Conservation (phyloP, 1,140 invertebrate species). For the Drosophila pseudoananassae region DNA sequence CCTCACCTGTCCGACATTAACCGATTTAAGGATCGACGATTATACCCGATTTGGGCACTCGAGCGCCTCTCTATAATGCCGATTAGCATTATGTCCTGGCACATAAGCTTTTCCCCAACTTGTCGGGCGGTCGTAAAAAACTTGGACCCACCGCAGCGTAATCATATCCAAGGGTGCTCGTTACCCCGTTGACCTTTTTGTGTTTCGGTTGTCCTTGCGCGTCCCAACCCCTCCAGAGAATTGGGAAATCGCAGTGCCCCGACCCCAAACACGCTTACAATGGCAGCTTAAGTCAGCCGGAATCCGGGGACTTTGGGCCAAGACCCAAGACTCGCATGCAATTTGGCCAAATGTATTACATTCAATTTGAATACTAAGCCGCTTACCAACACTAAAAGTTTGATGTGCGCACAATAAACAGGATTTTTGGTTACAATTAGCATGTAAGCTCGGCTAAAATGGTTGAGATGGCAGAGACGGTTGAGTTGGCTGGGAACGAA, state of each 20-base stretch:
- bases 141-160: conserved; percentile 20
- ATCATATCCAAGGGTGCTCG: conserved; percentile 40
- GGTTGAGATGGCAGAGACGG: conserved; percentile 9
- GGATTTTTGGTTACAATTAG: conserved; percentile 81
- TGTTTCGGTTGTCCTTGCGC: neutral
- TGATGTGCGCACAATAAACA: conserved; percentile 83
- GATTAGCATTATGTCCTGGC: conserved; percentile 50
- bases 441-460: conserved; percentile 65
- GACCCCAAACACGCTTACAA: conserved; percentile 12
- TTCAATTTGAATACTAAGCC: conserved; percentile 83
- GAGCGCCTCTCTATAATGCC: conserved; percentile 28
- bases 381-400: conserved; percentile 82
- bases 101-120: conserved; percentile 32
- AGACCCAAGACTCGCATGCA: conserved; percentile 72
- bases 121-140: conserved; percentile 33
- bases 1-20: conserved; percentile 10
- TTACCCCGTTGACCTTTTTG: conserved; percentile 54
- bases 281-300: conserved; percentile 69
- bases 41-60: conserved; percentile 34
- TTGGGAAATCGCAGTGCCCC: conserved; percentile 13
- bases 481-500: neutral
- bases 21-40: conserved; percentile 20
- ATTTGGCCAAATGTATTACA: conserved; percentile 81
- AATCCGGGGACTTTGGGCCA: conserved; percentile 68
- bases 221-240: conserved; percentile 2